A percentile compares a stretch with the other conserved stretches of the same genome.
Evolutionary conservation across 2,113 vertebrate genomes (phyloP).

Genomic region (Heteronetta atricapilla): DNA sequence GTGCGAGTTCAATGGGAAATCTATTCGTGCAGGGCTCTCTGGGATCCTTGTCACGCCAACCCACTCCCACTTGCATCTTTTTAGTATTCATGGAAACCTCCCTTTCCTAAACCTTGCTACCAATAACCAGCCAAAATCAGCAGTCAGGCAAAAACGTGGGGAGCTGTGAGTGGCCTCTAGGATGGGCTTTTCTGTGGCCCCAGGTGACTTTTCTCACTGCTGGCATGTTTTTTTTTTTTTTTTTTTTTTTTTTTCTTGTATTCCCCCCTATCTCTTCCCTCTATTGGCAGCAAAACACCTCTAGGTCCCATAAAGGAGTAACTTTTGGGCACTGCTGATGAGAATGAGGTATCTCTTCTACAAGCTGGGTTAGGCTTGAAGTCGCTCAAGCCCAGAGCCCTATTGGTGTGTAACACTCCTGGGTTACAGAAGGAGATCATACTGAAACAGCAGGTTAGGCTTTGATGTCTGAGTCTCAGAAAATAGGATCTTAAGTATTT

Average conservation of each 20-base stretch:
- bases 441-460: neutral
- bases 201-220: neutral
- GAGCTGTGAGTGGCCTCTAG: neutral
- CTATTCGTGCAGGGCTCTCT: neutral
- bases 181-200: neutral
- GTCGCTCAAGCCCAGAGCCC: neutral
- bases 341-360: neutral
- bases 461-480: neutral
- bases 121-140: neutral
- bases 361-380: neutral
- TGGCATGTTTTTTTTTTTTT: neutral
- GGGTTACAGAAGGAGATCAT: neutral
- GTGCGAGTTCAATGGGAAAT: neutral
- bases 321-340: neutral
- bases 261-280: neutral
- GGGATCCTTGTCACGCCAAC: neutral
- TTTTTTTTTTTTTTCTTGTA: neutral
- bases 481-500: neutral
- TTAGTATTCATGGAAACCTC: neutral
- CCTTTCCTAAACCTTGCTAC: neutral
- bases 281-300: neutral
- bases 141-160: neutral
- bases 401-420: accelerated
- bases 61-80: neutral
- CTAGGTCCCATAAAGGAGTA: neutral